Evolutionary conservation across 1,140 invertebrate species (phyloP).

Genomic region (Drosophila nigrodunni): DNA sequence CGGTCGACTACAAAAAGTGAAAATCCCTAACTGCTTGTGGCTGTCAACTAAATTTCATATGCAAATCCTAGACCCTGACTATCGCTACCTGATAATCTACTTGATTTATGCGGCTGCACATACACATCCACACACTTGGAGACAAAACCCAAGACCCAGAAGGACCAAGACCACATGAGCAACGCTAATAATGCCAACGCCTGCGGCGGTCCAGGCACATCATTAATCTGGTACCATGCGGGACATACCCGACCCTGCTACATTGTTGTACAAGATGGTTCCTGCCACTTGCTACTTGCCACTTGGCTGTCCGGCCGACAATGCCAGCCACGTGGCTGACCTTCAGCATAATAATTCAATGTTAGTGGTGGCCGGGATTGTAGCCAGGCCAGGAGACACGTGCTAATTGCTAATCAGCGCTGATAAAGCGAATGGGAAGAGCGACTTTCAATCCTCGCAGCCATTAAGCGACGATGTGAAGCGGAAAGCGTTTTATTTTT

Average conservation of each 20-base stretch:
- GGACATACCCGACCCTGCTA: constrained; percentile 37
- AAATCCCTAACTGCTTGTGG: constrained; percentile 53
- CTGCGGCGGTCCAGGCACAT: constrained; percentile 54
- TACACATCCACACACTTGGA: not conserved
- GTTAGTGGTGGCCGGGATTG: constrained; percentile 27
- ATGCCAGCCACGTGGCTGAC: constrained; percentile 55
- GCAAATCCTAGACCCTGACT: constrained; percentile 70
- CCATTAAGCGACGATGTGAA: constrained; percentile 60
- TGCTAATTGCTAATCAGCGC: constrained; percentile 76
- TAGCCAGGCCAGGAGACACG: constrained; percentile 55
- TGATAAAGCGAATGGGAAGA: constrained; percentile 54
- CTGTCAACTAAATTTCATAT: constrained; percentile 79
- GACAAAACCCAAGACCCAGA: constrained; percentile 2
- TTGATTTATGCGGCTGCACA: constrained; percentile 74
- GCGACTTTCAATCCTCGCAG: constrained; percentile 9
- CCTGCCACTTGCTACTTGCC: constrained; percentile 23
- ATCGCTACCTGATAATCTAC: constrained; percentile 75
- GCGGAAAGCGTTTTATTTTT: constrained; percentile 70
- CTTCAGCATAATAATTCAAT: constrained; percentile 76
- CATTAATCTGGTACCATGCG: constrained; percentile 74
- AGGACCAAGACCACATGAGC: constrained; percentile 32
- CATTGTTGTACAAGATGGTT: constrained; percentile 4
- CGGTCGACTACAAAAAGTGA: constrained; percentile 15
- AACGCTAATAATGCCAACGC: constrained; percentile 60
- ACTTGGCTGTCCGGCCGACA: constrained; percentile 23